A percentile compares a stretch with the other conserved stretches of the same genome.
Conservation (phyloP, 2,888 invertebrate species). For the Copidosoma aretas region DNA sequence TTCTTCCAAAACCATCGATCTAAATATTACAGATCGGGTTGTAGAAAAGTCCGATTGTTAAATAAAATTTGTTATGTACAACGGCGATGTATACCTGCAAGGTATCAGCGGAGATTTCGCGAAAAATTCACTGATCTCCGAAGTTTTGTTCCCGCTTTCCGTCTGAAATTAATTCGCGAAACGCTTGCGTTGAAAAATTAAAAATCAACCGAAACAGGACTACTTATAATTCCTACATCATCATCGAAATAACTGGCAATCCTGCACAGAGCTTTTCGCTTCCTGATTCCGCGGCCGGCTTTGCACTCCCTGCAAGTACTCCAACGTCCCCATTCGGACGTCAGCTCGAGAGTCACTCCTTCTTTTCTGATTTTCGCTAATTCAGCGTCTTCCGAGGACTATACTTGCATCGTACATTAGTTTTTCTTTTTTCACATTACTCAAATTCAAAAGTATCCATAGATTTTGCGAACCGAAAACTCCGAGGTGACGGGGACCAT, state of each 20-base stretch:
- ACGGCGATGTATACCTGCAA: slow-evolving; percentile 50
- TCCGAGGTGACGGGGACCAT: not conserved
- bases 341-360: slow-evolving; percentile 62
- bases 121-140: slow-evolving; percentile 48
- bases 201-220: no score
- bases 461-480: not conserved
- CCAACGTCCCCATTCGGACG: slow-evolving; percentile 67
- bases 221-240: no score
- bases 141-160: not conserved
- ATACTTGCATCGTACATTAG: not conserved
- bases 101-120: slow-evolving; percentile 50
- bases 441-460: no score
- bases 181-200: no score
- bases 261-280: slow-evolving; percentile 65
- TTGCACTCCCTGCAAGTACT: slow-evolving; percentile 65
- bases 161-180: not conserved
- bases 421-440: no score
- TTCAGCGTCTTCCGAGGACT: slow-evolving; percentile 61
- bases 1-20: slow-evolving; percentile 61
- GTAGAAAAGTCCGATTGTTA: no score
- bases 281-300: slow-evolving; percentile 56
- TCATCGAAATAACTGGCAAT: slow-evolving; percentile 54
- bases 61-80: no score
- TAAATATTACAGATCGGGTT: slow-evolving; percentile 47
- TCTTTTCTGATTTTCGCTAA: slow-evolving; percentile 61